Conservation (phyloP, 2,113 vertebrate genomes). For the Spea bombifrons region DNA sequence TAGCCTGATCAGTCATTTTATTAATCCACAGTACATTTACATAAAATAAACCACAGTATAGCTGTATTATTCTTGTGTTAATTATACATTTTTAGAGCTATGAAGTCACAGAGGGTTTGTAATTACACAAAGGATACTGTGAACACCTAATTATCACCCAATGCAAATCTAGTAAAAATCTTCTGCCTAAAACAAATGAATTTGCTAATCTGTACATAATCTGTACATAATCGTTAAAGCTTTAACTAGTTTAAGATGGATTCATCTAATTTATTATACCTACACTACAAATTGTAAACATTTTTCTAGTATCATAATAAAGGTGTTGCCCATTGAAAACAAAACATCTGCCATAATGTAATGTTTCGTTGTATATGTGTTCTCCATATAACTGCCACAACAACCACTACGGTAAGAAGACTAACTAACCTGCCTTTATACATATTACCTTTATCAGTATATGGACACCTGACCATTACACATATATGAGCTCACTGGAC, state of each 20-base stretch:
- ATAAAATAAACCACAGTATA: constrained; percentile 22
- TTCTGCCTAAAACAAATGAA: constrained; percentile 24
- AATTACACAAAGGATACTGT: constrained; percentile 30
- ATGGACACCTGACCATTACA: too few species aligned
- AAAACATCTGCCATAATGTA: too few species aligned
- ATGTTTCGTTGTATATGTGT: too few species aligned
- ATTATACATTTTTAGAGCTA: constrained; percentile 28
- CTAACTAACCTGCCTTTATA: too few species aligned
- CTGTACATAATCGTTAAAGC: constrained; percentile 29
- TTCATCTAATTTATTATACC: constrained; percentile 1
- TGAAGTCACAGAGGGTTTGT: background rate
- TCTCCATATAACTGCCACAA: too few species aligned
- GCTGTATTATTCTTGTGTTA: constrained; percentile 28
- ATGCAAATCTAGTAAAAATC: constrained; percentile 41
- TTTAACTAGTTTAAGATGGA: constrained; percentile 22
- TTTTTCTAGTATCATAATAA: background rate
- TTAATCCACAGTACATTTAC: constrained; percentile 20
- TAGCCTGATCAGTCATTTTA: constrained; percentile 22
- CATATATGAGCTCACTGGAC: too few species aligned
- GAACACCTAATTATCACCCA: constrained; percentile 29
- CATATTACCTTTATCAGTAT: too few species aligned
- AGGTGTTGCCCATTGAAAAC: background rate
- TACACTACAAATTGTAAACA: constrained; percentile 1
- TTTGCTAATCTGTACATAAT: constrained; percentile 24
- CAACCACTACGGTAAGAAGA: too few species aligned